A percentile compares a stretch with the other conserved stretches of the same genome.
These are phyloP conservation scores for Temnothorax longispinosus DNA, from an alignment of 1,140 invertebrate genomes.

Conservation along the genomic window DNA sequence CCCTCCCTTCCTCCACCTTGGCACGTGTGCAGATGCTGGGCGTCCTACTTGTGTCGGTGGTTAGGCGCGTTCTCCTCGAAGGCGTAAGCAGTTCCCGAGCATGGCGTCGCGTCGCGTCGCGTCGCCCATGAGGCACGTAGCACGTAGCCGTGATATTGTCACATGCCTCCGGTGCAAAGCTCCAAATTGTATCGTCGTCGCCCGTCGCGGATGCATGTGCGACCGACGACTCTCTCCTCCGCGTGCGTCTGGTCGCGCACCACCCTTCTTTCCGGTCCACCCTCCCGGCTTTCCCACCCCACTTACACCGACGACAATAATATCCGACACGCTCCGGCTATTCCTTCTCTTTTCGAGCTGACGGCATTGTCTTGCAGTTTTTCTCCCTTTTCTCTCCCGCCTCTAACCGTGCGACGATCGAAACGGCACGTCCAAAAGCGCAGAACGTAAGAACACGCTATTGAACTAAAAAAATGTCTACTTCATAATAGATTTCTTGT, in stretches of 20 bases:
- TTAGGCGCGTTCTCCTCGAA: constrained; percentile 24
- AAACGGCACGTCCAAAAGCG: constrained; percentile 53
- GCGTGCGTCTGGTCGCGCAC: constrained; percentile 15
- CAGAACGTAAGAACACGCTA: constrained; percentile 48
- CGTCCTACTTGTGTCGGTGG: constrained; percentile 40
- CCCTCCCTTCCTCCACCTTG: not conserved
- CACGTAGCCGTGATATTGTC: constrained; percentile 81
- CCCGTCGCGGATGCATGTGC: constrained; percentile 67
- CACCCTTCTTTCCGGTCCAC: not conserved
- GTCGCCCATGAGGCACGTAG: constrained; percentile 74
- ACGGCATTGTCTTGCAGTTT: constrained; percentile 53
- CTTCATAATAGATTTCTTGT: constrained; percentile 15
- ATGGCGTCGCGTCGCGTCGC: not conserved
- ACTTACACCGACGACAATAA: constrained; percentile 70
- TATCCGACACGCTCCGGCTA: constrained; percentile 71
- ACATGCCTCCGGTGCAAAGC: constrained; percentile 79
- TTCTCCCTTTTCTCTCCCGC: not conserved
- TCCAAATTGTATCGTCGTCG: constrained; percentile 82
- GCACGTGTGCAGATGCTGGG: constrained; percentile 32
- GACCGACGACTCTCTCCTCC: constrained; percentile 35
- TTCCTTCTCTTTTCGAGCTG: constrained; percentile 69
- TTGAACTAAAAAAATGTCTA: constrained; percentile 37
- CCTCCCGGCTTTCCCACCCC: not conserved
- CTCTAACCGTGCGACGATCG: not conserved
- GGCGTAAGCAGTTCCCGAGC: constrained; percentile 51